Base-by-base conservation (phyloP, 2,797 vertebrate genomes). In the Spatula clypeata region DNA sequence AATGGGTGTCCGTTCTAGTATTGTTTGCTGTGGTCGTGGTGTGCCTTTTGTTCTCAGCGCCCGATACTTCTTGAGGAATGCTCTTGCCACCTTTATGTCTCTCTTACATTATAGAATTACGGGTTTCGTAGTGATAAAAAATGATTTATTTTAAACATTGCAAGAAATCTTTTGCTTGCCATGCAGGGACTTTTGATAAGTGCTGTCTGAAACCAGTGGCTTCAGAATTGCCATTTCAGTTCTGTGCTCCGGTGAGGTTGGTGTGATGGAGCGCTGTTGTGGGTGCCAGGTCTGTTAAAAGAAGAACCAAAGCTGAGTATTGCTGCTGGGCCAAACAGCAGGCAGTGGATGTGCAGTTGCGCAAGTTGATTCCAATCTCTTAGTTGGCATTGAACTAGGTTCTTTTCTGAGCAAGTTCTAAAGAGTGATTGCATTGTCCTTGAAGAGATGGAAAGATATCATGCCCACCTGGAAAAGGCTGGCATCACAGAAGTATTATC, bases 221-320 rank as follows among this genome's bases (percentile, higher is more conserved):
- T 49, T 49, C 24, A 64, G 19, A 79, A 53, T 23, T 82, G 51
- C 29, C 9, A 2, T 62, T 61, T 51, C 51, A 49, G 20, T 51
- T 57, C 20, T 42, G 62, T 53, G 29, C 49, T 73, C 6, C 26
- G 18, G 51, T 51, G 77, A 70, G 61, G 29, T 0, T 6, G 38
- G 29, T 2, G 1, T 64, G 51, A 27, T 58, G 34, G 47, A 47
- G 6, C 0, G 0, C 29, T 75, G 70, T 32, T 27, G 13, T 21
- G 57, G 26, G 40, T 32, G 4, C 74, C 45, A 82, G 19, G 15
- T 74, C 36, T 74, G 38, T 21, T 20, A 14, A 73, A 38, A 32
- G 19, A 34, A 58, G 45, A 54, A 58, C 6, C n/a, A 42, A 69
- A 58, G 44, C 29, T 74, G 61, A 23, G 23, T 45, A 6, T 19